phyloP scores from a whole-genome alignment of 2,888 invertebrate species.

The Andricus quercusramuli region DNA sequence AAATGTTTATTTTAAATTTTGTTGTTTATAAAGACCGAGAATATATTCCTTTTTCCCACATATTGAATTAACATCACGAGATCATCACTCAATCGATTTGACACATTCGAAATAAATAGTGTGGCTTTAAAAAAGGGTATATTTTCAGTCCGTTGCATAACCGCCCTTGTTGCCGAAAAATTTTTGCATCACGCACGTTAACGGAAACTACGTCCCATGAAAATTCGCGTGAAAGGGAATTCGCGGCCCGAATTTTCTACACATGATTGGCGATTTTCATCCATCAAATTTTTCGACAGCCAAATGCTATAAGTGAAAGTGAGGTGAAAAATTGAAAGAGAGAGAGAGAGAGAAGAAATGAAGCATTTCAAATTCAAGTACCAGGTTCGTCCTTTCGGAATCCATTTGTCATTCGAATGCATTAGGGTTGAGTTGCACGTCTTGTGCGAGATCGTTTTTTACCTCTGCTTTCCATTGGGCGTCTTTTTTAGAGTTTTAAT shows the following conservation, averaged over 20 bases:
- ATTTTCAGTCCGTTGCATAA: conserved; percentile 37
- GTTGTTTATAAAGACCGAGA: neutral
- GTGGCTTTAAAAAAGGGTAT: conserved; percentile 58
- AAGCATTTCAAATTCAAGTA: conserved; percentile 56
- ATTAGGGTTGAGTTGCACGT: conserved; percentile 53
- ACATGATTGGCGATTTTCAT: conserved; percentile 74
- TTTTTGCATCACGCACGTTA: conserved; percentile 34
- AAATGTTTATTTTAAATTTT: conserved; percentile 37
- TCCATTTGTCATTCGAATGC: conserved; percentile 73
- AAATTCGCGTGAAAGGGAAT: conserved; percentile 65
- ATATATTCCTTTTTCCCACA: conserved; percentile 67
- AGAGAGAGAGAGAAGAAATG: conserved; percentile 36
- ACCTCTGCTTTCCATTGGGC: conserved; percentile 48
- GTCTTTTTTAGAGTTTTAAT: conserved; percentile 60
- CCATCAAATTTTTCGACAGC: conserved; percentile 69
- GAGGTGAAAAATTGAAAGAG: conserved; percentile 31
- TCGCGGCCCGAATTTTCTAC: conserved; percentile 74
- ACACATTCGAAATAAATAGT: conserved; percentile 69
- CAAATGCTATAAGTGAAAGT: conserved; percentile 51
- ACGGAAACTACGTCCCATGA: conserved; percentile 56
- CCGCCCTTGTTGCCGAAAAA: neutral
- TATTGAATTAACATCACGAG: conserved; percentile 67
- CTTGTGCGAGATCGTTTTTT: conserved; percentile 65
- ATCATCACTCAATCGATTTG: conserved; percentile 73
- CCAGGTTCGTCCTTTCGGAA: conserved; percentile 59